Conservation (phyloP, 2,113 vertebrate genomes). For the Dipodomys ordii region DNA sequence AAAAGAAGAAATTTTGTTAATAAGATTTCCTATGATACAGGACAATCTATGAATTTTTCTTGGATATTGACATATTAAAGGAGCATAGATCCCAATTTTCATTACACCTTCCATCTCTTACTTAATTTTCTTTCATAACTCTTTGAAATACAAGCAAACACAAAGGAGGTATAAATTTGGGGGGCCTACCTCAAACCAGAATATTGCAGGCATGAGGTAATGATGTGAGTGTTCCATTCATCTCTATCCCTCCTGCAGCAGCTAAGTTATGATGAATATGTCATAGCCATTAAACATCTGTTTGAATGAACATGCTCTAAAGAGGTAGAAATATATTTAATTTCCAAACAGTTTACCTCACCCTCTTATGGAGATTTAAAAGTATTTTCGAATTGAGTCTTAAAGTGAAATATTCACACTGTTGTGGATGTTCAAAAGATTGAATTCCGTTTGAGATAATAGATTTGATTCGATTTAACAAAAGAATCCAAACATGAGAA, state of each 20-base stretch:
- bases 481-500: not conserved
- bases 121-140: not conserved
- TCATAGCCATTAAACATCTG: too few relatives aligned
- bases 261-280: too few relatives aligned
- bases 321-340: not conserved
- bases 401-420: not conserved
- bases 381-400: not conserved
- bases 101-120: not conserved
- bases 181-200: too few relatives aligned
- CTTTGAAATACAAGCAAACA: not conserved
- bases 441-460: not conserved
- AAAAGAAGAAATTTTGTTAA: not conserved
- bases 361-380: too few relatives aligned
- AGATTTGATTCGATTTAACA: not conserved
- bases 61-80: not conserved
- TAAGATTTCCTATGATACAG: too few relatives aligned
- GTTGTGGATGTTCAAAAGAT: not conserved
- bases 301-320: not conserved
- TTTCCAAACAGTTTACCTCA: not conserved
- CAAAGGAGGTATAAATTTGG: not conserved
- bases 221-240: too few relatives aligned
- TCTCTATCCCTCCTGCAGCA: too few relatives aligned
- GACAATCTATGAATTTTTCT: too few relatives aligned
- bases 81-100: not conserved
- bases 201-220: too few relatives aligned